Conservation (phyloP, 2,797 vertebrate species). For the Sebastes taczanowskii region DNA sequence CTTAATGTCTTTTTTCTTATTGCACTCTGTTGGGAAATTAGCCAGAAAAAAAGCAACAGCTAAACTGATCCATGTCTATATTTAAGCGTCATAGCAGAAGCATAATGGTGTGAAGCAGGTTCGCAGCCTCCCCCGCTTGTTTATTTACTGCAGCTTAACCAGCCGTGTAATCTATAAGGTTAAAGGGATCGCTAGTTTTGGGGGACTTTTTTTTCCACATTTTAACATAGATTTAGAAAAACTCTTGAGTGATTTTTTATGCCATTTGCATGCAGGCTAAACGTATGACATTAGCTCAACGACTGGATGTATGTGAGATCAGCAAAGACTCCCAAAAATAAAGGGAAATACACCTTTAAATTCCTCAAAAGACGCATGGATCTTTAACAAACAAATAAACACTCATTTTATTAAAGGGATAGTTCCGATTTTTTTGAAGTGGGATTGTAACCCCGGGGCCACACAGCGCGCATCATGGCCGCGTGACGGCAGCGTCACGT, state of each 20-base stretch:
- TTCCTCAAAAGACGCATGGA: background rate
- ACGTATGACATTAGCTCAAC: background rate
- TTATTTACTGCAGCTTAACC: constrained; percentile 53
- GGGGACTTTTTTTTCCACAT: background rate
- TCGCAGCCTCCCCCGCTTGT: constrained; percentile 26
- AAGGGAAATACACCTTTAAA: background rate
- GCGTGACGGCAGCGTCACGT: no score
- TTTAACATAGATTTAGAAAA: constrained; percentile 18
- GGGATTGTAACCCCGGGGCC: no score
- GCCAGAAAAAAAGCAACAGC: constrained; percentile 21
- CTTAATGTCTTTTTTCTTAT: constrained; percentile 53
- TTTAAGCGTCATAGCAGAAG: constrained; percentile 51
- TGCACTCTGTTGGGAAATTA: constrained; percentile 57
- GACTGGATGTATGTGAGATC: background rate
- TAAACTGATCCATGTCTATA: constrained; percentile 53
- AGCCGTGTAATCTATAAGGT: constrained; percentile 34
- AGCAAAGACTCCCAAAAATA: background rate
- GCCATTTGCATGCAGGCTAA: background rate
- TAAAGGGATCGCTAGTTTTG: constrained; percentile 10
- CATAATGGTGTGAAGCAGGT: constrained; percentile 39
- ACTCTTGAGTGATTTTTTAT: constrained; percentile 3
- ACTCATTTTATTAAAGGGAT: background rate
- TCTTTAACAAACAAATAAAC: background rate
- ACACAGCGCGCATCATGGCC: no score
- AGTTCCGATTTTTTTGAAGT: no score